These are phyloP conservation scores for Muntiacus reevesi DNA, from an alignment of 2,113 vertebrate genomes.

Conservation along the genomic window DNA sequence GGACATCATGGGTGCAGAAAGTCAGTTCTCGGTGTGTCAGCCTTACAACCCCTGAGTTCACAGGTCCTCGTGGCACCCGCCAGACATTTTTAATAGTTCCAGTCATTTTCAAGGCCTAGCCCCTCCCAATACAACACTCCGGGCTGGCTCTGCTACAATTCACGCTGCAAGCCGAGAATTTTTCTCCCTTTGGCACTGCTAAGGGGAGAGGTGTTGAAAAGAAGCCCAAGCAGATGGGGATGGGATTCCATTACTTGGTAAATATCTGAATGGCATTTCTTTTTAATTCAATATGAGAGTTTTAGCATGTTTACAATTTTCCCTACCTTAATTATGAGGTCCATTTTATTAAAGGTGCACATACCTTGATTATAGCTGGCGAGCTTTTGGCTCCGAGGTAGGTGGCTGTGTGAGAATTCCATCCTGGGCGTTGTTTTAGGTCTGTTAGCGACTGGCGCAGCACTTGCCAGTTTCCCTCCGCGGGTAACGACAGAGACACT, in stretches of 20 bases:
- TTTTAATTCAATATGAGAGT: slow-evolving; percentile 78
- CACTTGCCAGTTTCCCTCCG: slow-evolving; percentile 62
- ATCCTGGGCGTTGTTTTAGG: not conserved
- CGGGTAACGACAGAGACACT: slow-evolving; percentile 58
- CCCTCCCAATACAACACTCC: not conserved
- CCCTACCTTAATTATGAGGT: slow-evolving; percentile 54
- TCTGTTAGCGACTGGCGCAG: slow-evolving; percentile 69
- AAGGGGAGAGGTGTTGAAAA: slow-evolving; percentile 71
- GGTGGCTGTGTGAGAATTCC: not conserved
- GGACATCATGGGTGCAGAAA: not conserved
- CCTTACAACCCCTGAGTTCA: not conserved
- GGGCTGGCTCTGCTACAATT: slow-evolving; percentile 63
- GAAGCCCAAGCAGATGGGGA: slow-evolving; percentile 77
- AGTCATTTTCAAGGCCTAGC: not conserved
- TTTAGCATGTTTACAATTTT: slow-evolving; percentile 73
- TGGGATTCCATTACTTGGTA: slow-evolving; percentile 79
- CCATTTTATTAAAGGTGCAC: slow-evolving; percentile 74
- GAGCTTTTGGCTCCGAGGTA: slow-evolving; percentile 60
- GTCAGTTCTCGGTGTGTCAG: not conserved
- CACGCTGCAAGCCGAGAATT: slow-evolving; percentile 63
- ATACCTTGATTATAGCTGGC: slow-evolving; percentile 59
- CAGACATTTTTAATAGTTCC: not conserved
- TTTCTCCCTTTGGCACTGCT: slow-evolving; percentile 66
- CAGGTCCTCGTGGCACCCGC: not conserved
- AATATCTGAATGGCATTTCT: slow-evolving; percentile 78